These are phyloP conservation scores for Diuraphis noxia DNA, from an alignment of 1,140 invertebrate species.

Conservation along the genomic window DNA sequence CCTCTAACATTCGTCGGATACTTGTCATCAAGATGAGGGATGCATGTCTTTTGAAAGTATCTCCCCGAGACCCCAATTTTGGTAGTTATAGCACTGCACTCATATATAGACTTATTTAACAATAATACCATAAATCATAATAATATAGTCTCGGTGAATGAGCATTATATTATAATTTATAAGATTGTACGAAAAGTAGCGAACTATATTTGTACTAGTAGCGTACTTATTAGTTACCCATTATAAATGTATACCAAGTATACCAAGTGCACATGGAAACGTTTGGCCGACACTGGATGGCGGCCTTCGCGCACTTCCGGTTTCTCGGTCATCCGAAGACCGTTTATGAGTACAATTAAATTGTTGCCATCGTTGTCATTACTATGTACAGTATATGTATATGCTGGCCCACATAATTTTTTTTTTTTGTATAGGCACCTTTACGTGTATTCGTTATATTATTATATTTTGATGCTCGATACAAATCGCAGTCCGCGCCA, in stretches of 20 bases:
- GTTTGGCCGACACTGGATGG: slow-evolving; percentile 3
- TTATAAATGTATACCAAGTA: too few species aligned
- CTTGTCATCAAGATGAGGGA: too few species aligned
- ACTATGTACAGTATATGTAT: not conserved
- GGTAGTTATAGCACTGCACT: too few species aligned
- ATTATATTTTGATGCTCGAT: not conserved
- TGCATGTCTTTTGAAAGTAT: too few species aligned
- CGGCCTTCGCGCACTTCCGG: not conserved
- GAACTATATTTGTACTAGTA: too few species aligned
- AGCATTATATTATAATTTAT: too few species aligned
- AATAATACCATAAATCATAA: too few species aligned
- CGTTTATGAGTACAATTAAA: not conserved
- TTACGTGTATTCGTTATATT: not conserved
- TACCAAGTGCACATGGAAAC: not conserved
- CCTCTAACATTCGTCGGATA: not conserved
- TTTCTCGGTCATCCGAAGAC: slow-evolving; percentile 5
- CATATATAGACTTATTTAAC: too few species aligned
- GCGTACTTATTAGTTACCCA: too few species aligned
- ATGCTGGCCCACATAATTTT: not conserved
- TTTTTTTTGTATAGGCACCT: not conserved
- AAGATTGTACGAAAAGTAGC: too few species aligned
- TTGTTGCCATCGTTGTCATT: not conserved
- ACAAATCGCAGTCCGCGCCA: not conserved
- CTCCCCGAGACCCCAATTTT: too few species aligned
- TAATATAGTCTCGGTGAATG: too few species aligned